Percentiles rank a stretch among this genome's conserved stretches.
These are phyloP conservation scores for Umimayanthus kanabou DNA, from an alignment of 92 coral and sea anemone genomes.

Conservation along the genomic window DNA sequence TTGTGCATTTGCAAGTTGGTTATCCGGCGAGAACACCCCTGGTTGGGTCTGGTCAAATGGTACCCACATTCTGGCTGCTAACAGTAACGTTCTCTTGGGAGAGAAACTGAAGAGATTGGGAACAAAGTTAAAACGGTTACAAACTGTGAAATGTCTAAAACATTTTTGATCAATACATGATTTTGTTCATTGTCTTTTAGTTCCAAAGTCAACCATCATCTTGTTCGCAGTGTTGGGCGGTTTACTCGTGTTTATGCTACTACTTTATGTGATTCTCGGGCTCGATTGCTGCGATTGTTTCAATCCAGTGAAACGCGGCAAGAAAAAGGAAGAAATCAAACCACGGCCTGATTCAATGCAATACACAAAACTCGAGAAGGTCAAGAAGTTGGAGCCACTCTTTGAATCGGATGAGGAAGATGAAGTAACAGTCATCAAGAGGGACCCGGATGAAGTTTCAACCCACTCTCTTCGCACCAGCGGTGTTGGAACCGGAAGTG, in stretches of 20 bases:
- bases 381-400: constrained; percentile 19
- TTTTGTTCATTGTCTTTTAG: constrained; percentile 10
- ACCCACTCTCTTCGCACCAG: constrained; percentile 15
- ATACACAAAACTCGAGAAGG: constrained; percentile 17
- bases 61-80: too few species aligned
- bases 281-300: constrained; percentile 5
- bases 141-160: too few species aligned
- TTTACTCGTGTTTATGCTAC: constrained; percentile 6
- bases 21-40: too few species aligned
- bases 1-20: too few species aligned
- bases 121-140: too few species aligned
- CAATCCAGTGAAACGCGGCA: neutral
- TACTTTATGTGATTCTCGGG: constrained; percentile 18
- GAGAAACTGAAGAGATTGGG: too few species aligned
- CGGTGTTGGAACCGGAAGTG: constrained; percentile 31
- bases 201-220: constrained; percentile 32
- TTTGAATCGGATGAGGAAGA: constrained; percentile 40
- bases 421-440: neutral
- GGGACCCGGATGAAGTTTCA: neutral
- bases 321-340: neutral
- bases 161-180: neutral
- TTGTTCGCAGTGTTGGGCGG: constrained; percentile 26
- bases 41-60: too few species aligned
- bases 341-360: constrained; percentile 13
- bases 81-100: too few species aligned